Evolutionary conservation across 1,140 invertebrate genomes (phyloP), one percentile per base, ranked within the genome.

Genomic region (Chrysoperla carnea): DNA sequence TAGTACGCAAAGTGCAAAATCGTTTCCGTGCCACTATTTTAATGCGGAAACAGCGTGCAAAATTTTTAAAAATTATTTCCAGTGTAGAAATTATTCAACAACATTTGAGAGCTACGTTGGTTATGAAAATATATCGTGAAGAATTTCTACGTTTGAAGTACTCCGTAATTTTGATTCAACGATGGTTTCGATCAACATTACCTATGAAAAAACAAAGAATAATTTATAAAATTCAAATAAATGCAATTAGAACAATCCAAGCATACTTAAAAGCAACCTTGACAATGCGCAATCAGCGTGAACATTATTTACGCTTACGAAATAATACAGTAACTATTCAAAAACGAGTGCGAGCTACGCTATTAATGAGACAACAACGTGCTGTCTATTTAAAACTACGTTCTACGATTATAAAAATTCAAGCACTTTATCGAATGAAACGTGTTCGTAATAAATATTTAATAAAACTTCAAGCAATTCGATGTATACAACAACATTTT

Each of bases 1-100:
- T 71, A 0, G 61, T 61, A 2, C 52, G 70, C 4, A 52, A 58
- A 1, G 53, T 79, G 33, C 76, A 79, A 44, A 68, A 64, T 47
- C 63, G 63, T 45, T 71, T 60, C 5, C 31, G 31, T 33, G 31
- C 31, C 6, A 11, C 8, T 33, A 2, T 48, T 55, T 1, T 36
- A 15, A 47, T 47, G 43, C 27, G 61, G 58, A 46, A 50, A 49
- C 6, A 57, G 59, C 49, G 48, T 63, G 42, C 45, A 55, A 53
- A 61, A 53, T 52, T 46, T 55, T 43, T 42, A 11, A 44, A 57
- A 37, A 50, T 55, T 12, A 59, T 53, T 8, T 44, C 49, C n/a
- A 64, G 71, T 0, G 61, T 61, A 2, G 52, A 70, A 5, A 52
- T 58, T 1, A 53, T 79, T 35, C 76, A 79, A 45, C 68, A 64